Evolutionary conservation across 1,140 invertebrate species (phyloP), one percentile per base, ranked within the genome.

Genomic region (Drosophila kikkawai): DNA sequence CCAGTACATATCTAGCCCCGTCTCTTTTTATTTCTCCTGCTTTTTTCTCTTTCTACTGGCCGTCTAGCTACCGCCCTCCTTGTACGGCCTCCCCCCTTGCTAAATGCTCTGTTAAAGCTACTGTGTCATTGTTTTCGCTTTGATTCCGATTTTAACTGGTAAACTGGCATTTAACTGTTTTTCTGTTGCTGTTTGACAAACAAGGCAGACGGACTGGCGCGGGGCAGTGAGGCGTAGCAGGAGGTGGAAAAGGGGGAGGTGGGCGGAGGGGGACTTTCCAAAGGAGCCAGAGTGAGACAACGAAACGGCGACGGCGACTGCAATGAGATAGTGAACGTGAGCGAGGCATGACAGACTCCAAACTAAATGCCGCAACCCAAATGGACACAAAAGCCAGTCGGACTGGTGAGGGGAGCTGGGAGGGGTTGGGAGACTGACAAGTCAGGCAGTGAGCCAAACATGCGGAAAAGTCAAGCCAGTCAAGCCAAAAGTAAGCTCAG

Each of bases 51-150:
- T 41, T 37, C 13, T 11, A 3, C 36, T n/a, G 7, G 7, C 39
- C 32, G 47, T 47, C 74, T 53, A 64, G 37, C 51, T 48, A 26
- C 50, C 55, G 39, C 44, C 47, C 48, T 53, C 53, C 19, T 37
- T 64, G 37, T 53, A 65, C 57, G 59, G 50, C 69, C 32, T 64
- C 58, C 22, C 57, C 51, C 70, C 44, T 32, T 41, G 59, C 67
- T 73, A 73, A 73, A 73, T 73, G 69, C 69, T 68, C 65, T 71
- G 78, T 80, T 60, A 71, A 63, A 80, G 86, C 82, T 69, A 82
- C 86, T 90, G 86, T 90, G 86, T 90, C 86, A 90, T 90, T 90
- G 86, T 90, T 90, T 90, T 90, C 86, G 86, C 85, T 90, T 90
- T 91, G 85, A 90, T 90, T 90, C 86, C 85, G 85, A 90, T 91